These are phyloP conservation scores for Physocephala rufipes DNA, from an alignment of 2,888 invertebrate species.

Conservation along the genomic window DNA sequence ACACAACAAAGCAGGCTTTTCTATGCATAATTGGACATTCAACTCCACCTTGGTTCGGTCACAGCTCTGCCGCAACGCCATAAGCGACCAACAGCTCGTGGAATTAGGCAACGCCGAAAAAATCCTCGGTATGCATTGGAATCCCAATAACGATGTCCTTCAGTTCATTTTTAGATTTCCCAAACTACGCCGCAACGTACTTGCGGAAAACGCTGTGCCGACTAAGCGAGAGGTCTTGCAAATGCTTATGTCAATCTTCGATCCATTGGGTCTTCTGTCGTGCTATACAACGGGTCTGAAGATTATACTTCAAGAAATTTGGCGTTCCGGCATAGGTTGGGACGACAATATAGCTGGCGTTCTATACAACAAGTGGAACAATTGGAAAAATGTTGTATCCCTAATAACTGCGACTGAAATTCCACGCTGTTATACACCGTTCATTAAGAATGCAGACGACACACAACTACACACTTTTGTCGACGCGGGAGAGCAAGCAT, in stretches of 20 bases:
- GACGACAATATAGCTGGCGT: constrained; percentile 32
- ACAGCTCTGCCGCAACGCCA: constrained; percentile 10
- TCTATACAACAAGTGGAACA: constrained; percentile 35
- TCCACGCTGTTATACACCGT: constrained; percentile 40
- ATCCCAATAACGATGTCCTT: constrained; percentile 30
- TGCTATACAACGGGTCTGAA: constrained; percentile 41
- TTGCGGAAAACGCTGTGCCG: constrained; percentile 33
- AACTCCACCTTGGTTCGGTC: constrained; percentile 29
- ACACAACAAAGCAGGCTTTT: constrained; percentile 22
- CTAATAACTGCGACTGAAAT: constrained; percentile 35
- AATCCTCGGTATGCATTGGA: constrained; percentile 29
- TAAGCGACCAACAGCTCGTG: background rate
- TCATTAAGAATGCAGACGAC: constrained; percentile 13
- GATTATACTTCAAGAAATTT: constrained; percentile 44
- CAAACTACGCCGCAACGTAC: constrained; percentile 38
- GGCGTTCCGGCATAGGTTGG: constrained; percentile 42
- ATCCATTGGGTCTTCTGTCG: constrained; percentile 41
- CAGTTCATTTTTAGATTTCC: constrained; percentile 43
- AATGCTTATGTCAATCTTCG: constrained; percentile 44
- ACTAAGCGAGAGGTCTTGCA: constrained; percentile 42
- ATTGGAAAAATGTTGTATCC: constrained; percentile 39
- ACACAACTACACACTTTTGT: constrained; percentile 42
- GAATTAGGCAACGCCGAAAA: constrained; percentile 8
- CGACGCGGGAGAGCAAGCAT: constrained; percentile 42
- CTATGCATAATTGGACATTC: constrained; percentile 28